phyloP scores from a whole-genome alignment of 1,140 invertebrate genomes.

The Lasaia peninsularis region DNA sequence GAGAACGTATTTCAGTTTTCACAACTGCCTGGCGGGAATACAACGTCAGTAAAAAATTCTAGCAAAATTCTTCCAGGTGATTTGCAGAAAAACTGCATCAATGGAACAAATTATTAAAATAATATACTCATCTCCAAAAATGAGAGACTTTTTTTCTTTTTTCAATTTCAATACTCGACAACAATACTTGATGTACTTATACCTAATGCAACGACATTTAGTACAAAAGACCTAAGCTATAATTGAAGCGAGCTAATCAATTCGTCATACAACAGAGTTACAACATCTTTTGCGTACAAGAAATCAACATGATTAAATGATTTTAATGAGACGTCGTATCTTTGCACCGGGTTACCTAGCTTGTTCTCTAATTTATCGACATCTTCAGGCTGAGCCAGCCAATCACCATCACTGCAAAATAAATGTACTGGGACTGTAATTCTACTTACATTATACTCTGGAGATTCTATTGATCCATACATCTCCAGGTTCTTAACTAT shows the following conservation, averaged over 20 bases:
- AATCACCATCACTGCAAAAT: constrained; percentile 82
- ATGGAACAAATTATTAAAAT: no score
- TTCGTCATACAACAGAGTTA: constrained; percentile 57
- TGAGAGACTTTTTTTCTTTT: no score
- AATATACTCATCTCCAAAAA: no score
- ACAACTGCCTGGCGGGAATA: no score
- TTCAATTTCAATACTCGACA: no score
- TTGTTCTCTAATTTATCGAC: constrained; percentile 54
- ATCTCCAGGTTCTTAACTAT: constrained; percentile 49
- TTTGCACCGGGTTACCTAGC: constrained; percentile 66
- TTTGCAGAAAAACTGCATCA: no score
- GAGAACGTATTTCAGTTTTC: no score
- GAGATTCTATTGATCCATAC: constrained; percentile 77
- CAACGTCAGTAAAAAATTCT: no score
- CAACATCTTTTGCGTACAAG: constrained; percentile 75
- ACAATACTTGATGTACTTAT: no score
- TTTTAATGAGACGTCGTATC: constrained; percentile 52
- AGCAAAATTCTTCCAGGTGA: no score
- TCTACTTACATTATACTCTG: constrained; percentile 79
- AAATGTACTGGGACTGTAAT: constrained; percentile 80
- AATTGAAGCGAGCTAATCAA: constrained; percentile 38
- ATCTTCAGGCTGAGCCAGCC: constrained; percentile 76
- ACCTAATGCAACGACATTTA: no score
- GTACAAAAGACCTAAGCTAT: no score
- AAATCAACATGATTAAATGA: constrained; percentile 80